These are phyloP conservation scores for Habroteleia sp. DNA, from an alignment of 2,888 invertebrate genomes.

Conservation along the genomic window DNA sequence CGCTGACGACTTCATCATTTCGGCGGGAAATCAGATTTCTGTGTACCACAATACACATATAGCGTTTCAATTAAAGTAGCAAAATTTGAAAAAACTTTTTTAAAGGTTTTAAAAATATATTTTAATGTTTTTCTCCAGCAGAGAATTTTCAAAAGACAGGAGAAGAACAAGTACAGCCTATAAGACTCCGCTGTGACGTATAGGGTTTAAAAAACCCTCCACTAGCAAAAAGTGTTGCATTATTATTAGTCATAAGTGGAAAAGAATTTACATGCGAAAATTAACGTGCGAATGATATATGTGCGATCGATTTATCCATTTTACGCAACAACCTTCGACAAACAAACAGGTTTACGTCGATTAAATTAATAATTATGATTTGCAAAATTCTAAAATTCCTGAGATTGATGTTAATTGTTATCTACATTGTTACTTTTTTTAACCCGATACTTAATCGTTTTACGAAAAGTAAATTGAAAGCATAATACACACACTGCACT, in stretches of 20 bases:
- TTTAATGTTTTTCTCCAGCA: too few relatives aligned
- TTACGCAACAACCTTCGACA: constrained; percentile 36
- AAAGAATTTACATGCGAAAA: constrained; percentile 18
- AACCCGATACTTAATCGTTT: constrained; percentile 11
- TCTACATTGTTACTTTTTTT: constrained; percentile 29
- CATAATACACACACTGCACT: too few relatives aligned
- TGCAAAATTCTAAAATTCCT: constrained; percentile 18
- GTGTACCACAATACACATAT: too few relatives aligned
- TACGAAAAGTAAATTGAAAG: constrained; percentile 13
- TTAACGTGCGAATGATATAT: constrained; percentile 14
- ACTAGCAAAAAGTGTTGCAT: neutral
- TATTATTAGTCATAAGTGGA: constrained; percentile 9
- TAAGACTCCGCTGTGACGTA: too few relatives aligned
- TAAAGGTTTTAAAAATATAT: too few relatives aligned
- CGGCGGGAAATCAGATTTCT: constrained; percentile 49
- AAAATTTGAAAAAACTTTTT: too few relatives aligned
- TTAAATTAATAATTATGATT: constrained; percentile 37
- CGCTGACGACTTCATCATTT: constrained; percentile 72
- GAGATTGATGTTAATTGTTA: constrained; percentile 45
- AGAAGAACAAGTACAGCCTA: too few relatives aligned
- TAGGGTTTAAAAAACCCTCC: neutral
- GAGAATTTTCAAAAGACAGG: too few relatives aligned
- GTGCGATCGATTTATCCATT: constrained; percentile 35
- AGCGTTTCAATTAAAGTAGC: too few relatives aligned
- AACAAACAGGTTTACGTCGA: constrained; percentile 43